A percentile compares a stretch with the other conserved stretches of the same genome.
Evolutionary conservation across 1,140 invertebrate species (phyloP).

Genomic region (Pogonomyrmex barbatus): DNA sequence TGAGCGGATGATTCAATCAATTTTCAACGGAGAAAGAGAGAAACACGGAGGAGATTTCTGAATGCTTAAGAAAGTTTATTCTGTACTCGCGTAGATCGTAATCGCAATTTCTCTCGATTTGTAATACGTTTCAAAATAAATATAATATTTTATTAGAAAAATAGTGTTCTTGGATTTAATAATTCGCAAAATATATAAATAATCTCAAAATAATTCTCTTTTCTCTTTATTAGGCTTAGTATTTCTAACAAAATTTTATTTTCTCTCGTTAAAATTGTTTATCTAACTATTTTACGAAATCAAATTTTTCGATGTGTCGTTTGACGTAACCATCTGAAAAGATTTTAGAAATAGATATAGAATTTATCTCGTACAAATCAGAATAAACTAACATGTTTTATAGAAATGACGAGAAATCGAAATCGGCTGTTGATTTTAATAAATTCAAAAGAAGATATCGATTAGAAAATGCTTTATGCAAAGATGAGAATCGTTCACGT

Average conservation of each 20-base stretch:
- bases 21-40: constrained; percentile 69
- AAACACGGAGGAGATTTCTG: constrained; percentile 67
- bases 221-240: constrained; percentile 6
- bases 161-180: constrained; percentile 11
- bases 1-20: constrained; percentile 51
- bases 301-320: not conserved
- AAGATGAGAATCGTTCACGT: not conserved
- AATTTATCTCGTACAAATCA: not conserved
- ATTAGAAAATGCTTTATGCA: constrained; percentile 34
- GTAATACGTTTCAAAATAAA: not conserved
- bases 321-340: not conserved
- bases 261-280: constrained; percentile 18
- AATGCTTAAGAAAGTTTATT: constrained; percentile 40
- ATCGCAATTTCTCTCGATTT: not conserved
- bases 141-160: constrained; percentile 12
- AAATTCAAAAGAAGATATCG: constrained; percentile 9
- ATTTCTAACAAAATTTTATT: not conserved
- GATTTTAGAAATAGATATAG: not conserved
- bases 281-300: not conserved
- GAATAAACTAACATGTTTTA: not conserved
- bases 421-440: constrained; percentile 41
- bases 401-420: constrained; percentile 18
- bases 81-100: not conserved
- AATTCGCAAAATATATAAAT: not conserved
- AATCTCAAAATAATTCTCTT: not conserved